Base-by-base conservation (phyloP, 2,888 invertebrate species). In the Diplolepis rosae region DNA sequence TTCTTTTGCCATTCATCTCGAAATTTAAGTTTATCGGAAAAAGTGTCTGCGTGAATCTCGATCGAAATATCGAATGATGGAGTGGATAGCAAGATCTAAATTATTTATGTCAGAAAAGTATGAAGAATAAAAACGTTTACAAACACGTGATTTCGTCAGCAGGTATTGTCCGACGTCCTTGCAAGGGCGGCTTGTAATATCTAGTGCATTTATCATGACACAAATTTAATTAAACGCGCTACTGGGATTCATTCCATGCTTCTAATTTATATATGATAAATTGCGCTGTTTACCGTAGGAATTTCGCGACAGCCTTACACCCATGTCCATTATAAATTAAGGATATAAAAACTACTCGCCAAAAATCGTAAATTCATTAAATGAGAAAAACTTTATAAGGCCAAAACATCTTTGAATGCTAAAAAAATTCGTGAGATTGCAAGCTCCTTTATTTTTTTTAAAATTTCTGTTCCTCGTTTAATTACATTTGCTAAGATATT, bases 181-280 rank as follows among this genome's bases (percentile, higher is more conserved):
- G 72, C 73, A 72, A 75, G 68, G 71, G 70, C 72, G 71, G 70
- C 73, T 75, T 75, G 74, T 75, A 77, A 75, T 77, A 77, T 75
- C 70, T 68, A 71, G 74, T 66, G 80, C 85, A 82, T 87, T 86
- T 83, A 87, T 87, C 87, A 87, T 76, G 83, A 83, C 83, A 79
- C 83, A 83, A 83, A 84, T 87, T 87, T 87, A 87, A 87, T 87
- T 87, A 87, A 87, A 87, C 83, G 83, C 77, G 52, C 69, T 70
- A 66, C 70, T 61, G 61, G 77, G 78, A 83, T 84, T 84, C 84
- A 81, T 83, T 84, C 81, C 77, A 74, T 77, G 80, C 80, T 77
- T 81, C 81, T 85, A 84, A 85, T 86, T 85, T 85, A 85, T 84
- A 85, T 83, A 82, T 82, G 84, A 84, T 83, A 84, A 84, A 85